Base-by-base conservation (phyloP, 2,888 invertebrate genomes). In the Scaptomyza polygonia region DNA sequence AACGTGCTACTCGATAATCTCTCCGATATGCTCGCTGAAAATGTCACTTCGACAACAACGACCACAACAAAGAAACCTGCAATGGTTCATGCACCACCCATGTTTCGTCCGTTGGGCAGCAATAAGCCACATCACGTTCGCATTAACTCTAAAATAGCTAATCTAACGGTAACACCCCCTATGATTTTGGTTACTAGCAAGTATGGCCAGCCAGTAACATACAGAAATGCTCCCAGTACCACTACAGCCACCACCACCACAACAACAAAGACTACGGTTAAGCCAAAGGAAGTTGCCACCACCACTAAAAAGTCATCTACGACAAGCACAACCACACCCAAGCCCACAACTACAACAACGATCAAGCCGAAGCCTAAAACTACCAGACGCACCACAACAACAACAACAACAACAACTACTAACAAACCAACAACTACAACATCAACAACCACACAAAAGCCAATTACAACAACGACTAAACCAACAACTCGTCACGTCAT, bases 61-160 rank as follows among this genome's bases (percentile, higher is more conserved):
- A 63, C 66, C 0, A 63, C 69, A n/a, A 64, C 58, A 9, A 61
- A 48, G 11, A 48, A 42, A 21, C 72, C 69, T 4, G 54, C 49
- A 5, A 58, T 45, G 5, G 48, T 49, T 0, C 65, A 56, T 29
- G 75, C 85, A 0, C 61, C 88, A 58, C 89, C 90, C 3, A 69
- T 81, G 66, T 90, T 90, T 45, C 87, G 84, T 9, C 90, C 90
- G 0, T 16, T 90, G 42, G 84, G 89, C 0, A 67, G 68, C n/a
- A 64, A 66, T 6, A 90, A 87, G n/a, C 74, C 81, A 4, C 27
- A 51, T 3, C 88, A 89, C 49, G 82, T 64, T 4, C 86, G 90
- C 39, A 90, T 90, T 29, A 90, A 90, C 56, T 90, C 90, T 0
- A 90, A 90, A 62, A 80, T 90, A 49, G 87, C 90, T 0, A 90